Evolutionary conservation across 35 echinoderm and acorn worm species (phyloP).

Genomic region (Strongylocentrotus purpuratus): DNA sequence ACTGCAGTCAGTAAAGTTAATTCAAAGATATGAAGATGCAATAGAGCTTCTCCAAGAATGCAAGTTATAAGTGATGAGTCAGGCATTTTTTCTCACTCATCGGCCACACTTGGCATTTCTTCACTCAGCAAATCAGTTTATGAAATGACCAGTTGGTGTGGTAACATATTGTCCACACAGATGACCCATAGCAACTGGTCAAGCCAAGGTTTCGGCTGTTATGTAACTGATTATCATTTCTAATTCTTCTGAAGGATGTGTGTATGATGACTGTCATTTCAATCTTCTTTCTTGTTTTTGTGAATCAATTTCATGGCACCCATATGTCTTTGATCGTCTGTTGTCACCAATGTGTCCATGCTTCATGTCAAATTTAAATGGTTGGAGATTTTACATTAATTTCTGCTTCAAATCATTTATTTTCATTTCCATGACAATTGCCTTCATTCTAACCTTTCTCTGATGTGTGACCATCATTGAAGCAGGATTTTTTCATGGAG

Average conservation of each 20-base stretch:
- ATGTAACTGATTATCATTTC: conserved; percentile 23
- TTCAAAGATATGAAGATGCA: too few species aligned
- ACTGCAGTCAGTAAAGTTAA: too few species aligned
- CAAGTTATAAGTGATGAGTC: not conserved
- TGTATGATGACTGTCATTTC: not conserved
- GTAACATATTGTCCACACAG: not conserved
- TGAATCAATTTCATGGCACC: not conserved
- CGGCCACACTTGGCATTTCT: not conserved
- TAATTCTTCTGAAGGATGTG: conserved; percentile 10
- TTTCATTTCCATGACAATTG: not conserved
- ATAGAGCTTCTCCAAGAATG: too few species aligned
- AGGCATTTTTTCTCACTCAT: not conserved
- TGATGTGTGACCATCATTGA: not conserved
- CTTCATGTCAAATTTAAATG: not conserved
- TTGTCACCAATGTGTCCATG: not conserved
- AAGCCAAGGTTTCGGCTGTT: not conserved
- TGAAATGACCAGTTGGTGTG: conserved; percentile 37
- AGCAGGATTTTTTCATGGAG: not conserved
- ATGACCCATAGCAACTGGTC: conserved; percentile 20
- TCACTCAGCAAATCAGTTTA: not conserved
- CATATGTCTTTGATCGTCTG: not conserved
- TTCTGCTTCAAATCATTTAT: too few species aligned
- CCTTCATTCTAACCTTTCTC: not conserved
- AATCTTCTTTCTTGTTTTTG: not conserved
- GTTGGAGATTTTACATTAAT: not conserved